Evolutionary conservation across 2,888 invertebrate genomes (phyloP), one percentile per base, ranked within the genome.

Genomic region (Stegana nigrithorax): DNA sequence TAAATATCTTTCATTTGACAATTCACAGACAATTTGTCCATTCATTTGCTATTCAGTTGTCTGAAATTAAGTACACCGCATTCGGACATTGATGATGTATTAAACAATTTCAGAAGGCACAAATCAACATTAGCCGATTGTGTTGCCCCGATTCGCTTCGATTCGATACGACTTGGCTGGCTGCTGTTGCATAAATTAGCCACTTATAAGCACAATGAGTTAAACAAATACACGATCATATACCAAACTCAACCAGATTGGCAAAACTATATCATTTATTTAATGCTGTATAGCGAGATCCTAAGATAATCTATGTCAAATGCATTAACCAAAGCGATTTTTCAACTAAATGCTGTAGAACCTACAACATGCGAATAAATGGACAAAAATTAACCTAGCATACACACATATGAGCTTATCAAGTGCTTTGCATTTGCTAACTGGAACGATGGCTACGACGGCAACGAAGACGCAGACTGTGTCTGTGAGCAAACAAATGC

Each of bases 401-500:
- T 8, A 44, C 62, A 57, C 65, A 67, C 62, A 47, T 39, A 62
- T 57, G 42, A 57, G 44, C 56, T 59, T 59, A 70, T 62, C n/a
- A 27, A 63, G 67, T 12, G 14, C 51, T 64, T 23, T 10, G 5
- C n/a, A n/a, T n/a, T n/a, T n/a, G n/a, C n/a, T n/a, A n/a, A n/a
- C n/a, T n/a, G n/a, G 66, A 75, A 77, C 32, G 21, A 32, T 26
- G 21, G 21, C 36, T 12, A 36, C 19, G 21, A 53, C n/a, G 17
- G 29, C 51, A 32, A 27, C 21, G 64, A 73, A 69, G 71, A n/a
- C n/a, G n/a, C n/a, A n/a, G n/a, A n/a, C n/a, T 71, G 70, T 67
- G 71, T 74, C n/a, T n/a, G n/a, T n/a, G n/a, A n/a, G n/a, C 73
- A 82, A 83, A 83, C 83, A 83, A 83, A 83, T 84, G 83, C 81